phyloP scores from a whole-genome alignment of 2,797 vertebrate species.

The Orientallactaga sibirica region DNA sequence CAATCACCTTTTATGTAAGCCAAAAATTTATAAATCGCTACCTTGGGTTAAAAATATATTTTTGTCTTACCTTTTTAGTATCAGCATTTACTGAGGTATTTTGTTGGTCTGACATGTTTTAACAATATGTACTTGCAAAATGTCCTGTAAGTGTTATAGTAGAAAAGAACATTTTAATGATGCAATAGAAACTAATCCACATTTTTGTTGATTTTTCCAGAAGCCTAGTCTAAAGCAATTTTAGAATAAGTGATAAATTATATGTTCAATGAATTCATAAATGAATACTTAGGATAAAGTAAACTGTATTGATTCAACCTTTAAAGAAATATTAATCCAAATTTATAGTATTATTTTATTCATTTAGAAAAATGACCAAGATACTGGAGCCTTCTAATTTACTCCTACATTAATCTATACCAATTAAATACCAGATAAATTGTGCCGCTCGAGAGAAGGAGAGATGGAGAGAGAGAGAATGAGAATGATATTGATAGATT shows the following conservation, averaged over 20 bases:
- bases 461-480: neutral
- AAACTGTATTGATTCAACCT: neutral
- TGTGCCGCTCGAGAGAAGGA: neutral
- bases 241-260: neutral
- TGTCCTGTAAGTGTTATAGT: rapidly evolving
- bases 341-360: neutral
- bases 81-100: neutral
- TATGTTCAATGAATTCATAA: conserved; percentile 39
- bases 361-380: conserved; percentile 1
- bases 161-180: neutral
- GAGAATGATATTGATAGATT: neutral
- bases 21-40: neutral
- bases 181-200: neutral
- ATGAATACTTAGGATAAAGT: conserved; percentile 21
- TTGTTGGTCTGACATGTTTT: neutral
- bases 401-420: conserved; percentile 18
- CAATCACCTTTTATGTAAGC: neutral
- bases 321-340: conserved; percentile 21
- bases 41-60: rapidly evolving
- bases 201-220: neutral
- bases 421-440: neutral
- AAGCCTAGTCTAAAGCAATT: neutral
- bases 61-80: neutral
- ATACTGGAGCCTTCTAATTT: neutral
- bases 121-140: neutral